Evolutionary conservation across 2,797 vertebrate species (phyloP), one percentile per base, ranked within the genome.

Genomic region (Fratercula arctica): DNA sequence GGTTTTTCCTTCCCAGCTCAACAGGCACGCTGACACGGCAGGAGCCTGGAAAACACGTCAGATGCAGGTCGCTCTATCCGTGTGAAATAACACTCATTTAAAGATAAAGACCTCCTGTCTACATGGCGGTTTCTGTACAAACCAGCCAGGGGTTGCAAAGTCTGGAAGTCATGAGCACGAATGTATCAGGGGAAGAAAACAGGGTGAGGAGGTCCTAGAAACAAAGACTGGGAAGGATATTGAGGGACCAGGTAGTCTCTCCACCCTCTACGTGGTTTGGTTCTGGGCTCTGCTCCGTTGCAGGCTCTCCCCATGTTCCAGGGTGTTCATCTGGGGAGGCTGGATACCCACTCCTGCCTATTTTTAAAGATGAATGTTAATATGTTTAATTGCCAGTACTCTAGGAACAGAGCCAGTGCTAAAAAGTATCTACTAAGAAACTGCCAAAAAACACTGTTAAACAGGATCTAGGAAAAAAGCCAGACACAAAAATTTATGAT

Each of bases 381-480:
- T 92, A 75, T 37, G 89, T 88, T 94, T 95, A 94, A 96, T 95
- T 96, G 88, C 90, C 89, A 95, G 66, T 77, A 68, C 50, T 90
- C 85, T 60, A 95, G 96, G 93, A 96, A 89, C 39, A 26, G 70
- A 89, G 92, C 93, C 96, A 97, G 85, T 45, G 68, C 75, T 95
- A 85, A 93, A 96, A 95, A 91, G 60, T 90, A 91, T 94, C 85
- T 92, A 24, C 93, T 83, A 96, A 87, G 91, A 84, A 96, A 87
- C 72, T 96, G 86, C 96, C 95, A 95, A 96, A 87, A 96, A 96
- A 84, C 57, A 79, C 81, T 93, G 79, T 93, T 97, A 88, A 96
- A 93, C 94, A 96, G 94, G 92, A 95, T 94, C 83, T 94, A 96
- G 97, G 95, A 93, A 94, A 95, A 90, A 84, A 95, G 89, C 93